Conservation (phyloP, 2,113 vertebrate genomes). For the Hipposideros armiger region DNA sequence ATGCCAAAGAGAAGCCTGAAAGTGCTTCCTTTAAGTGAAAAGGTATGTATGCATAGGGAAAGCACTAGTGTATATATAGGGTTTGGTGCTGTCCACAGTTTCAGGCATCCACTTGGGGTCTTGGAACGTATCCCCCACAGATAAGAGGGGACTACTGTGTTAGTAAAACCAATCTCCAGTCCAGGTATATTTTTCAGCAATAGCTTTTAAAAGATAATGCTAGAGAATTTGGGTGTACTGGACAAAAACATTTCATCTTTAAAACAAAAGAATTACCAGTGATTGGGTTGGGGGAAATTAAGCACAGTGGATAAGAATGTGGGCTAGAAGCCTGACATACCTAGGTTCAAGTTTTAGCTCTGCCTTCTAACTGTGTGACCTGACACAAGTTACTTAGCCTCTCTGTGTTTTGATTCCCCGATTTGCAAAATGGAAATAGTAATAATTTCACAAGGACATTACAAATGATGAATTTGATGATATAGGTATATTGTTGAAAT, state of each 20-base stretch:
- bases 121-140: background rate
- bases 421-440: background rate
- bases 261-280: background rate
- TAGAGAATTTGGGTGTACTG: background rate
- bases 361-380: background rate
- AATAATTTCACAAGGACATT: background rate
- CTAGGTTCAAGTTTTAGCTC: background rate
- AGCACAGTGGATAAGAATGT: background rate
- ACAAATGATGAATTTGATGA: background rate
- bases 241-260: slow-evolving; percentile 2
- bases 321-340: background rate
- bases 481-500: background rate
- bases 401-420: background rate
- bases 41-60: background rate
- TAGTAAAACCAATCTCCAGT: background rate
- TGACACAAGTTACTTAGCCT: background rate
- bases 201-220: background rate
- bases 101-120: background rate
- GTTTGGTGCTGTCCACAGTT: background rate
- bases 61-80: background rate
- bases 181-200: background rate
- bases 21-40: background rate
- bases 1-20: background rate
- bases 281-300: background rate
- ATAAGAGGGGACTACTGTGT: background rate